Conservation (phyloP, 2,113 vertebrate species). For the Sprattus sprattus region DNA sequence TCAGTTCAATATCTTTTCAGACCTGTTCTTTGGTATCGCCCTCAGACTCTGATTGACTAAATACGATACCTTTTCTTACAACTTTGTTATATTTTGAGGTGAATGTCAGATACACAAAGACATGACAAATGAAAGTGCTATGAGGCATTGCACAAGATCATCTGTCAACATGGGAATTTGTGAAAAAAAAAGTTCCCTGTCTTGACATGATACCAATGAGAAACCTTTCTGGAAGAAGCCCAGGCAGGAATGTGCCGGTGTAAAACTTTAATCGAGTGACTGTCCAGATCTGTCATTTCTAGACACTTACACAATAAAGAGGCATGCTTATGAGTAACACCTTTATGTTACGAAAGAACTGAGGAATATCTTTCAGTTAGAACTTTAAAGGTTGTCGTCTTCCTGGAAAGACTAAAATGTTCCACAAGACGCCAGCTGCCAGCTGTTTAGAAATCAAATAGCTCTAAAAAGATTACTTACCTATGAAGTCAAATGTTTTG, state of each 20-base stretch:
- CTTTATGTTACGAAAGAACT: background rate
- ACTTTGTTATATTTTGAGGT: background rate
- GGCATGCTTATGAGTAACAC: background rate
- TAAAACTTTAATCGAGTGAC: constrained; percentile 49
- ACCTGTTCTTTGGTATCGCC: background rate
- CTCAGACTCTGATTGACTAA: background rate
- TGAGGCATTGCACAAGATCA: background rate
- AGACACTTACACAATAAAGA: background rate
- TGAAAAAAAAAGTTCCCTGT: background rate
- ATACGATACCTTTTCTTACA: background rate
- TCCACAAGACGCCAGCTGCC: background rate
- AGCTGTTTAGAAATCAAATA: background rate
- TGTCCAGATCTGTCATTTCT: background rate
- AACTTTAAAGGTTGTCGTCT: background rate
- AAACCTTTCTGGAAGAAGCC: constrained; percentile 56
- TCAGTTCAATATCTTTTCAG: background rate
- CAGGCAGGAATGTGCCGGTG: constrained; percentile 61
- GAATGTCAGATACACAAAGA: background rate
- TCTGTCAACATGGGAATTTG: background rate
- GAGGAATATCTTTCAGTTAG: background rate
- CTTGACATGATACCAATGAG: constrained; percentile 32
- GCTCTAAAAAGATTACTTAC: background rate
- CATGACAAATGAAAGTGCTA: background rate
- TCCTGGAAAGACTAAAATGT: background rate
- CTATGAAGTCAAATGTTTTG: background rate